These are phyloP conservation scores for Leucoraja ocellata DNA, from an alignment of 2,797 vertebrate genomes.

Conservation along the genomic window DNA sequence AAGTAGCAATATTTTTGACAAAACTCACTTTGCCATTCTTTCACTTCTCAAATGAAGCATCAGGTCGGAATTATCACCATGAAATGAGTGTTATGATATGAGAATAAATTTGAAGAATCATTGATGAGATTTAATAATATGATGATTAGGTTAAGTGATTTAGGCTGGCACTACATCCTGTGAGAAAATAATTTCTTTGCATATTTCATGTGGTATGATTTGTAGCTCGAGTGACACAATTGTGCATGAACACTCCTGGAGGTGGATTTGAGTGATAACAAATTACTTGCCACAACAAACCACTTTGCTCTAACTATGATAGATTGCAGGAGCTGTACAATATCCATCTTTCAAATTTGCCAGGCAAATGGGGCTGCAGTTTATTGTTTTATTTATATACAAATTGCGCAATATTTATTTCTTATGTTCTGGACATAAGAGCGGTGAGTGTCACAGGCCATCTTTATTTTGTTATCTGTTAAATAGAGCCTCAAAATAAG, in stretches of 20 bases:
- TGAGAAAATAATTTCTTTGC: neutral
- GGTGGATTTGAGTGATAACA: conserved; percentile 8
- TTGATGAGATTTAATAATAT: conserved; percentile 8
- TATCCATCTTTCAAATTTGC: neutral
- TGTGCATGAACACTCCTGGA: neutral
- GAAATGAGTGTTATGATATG: neutral
- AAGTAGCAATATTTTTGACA: neutral
- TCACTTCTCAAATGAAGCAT: neutral
- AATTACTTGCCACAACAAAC: conserved; percentile 29
- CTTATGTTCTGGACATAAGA: neutral
- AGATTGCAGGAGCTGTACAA: neutral
- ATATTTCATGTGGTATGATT: neutral
- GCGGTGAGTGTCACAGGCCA: too few relatives aligned
- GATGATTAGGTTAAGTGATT: neutral
- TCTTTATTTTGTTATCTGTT: neutral
- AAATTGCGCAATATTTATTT: neutral
- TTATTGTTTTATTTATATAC: neutral
- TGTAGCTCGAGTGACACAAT: neutral
- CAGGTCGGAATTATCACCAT: neutral
- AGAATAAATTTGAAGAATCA: neutral
- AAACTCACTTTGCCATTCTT: neutral
- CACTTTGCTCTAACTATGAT: conserved; percentile 17
- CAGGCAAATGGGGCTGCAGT: neutral
- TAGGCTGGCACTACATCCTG: neutral
- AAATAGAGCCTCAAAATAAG: neutral